Evolutionary conservation across 2,113 vertebrate species (phyloP).

Genomic region (Chloropsis cyanopogon): DNA sequence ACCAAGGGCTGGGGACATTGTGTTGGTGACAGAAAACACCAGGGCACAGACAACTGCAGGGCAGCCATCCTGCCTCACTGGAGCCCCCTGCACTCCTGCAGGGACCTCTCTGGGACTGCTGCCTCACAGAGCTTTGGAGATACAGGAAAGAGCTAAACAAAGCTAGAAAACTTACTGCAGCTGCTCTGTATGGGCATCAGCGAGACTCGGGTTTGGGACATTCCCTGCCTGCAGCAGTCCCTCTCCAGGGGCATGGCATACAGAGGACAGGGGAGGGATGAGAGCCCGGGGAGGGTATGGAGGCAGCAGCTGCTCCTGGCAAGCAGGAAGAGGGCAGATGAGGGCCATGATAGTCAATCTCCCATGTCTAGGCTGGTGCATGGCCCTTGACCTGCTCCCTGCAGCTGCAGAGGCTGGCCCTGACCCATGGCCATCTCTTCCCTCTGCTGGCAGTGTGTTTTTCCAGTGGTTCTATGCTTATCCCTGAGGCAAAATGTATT

Average conservation of each 20-base stretch:
- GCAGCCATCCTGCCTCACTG: background rate
- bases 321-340: background rate
- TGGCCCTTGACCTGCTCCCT: background rate
- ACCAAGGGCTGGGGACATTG: background rate
- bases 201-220: accelerated
- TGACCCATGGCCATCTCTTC: background rate
- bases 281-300: background rate
- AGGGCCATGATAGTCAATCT: background rate
- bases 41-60: background rate
- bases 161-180: background rate
- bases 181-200: background rate
- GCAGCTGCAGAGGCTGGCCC: background rate
- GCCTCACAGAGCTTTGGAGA: background rate
- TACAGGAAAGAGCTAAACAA: background rate
- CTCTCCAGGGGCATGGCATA: background rate
- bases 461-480: background rate
- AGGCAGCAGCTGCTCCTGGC: background rate
- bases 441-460: background rate
- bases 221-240: background rate
- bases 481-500: background rate
- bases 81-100: background rate
- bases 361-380: accelerated
- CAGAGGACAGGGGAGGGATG: background rate
- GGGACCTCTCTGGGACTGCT: background rate
- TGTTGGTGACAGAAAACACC: background rate